These are phyloP conservation scores for Drosophila ezoana DNA, from an alignment of 2,888 invertebrate species.

Conservation along the genomic window DNA sequence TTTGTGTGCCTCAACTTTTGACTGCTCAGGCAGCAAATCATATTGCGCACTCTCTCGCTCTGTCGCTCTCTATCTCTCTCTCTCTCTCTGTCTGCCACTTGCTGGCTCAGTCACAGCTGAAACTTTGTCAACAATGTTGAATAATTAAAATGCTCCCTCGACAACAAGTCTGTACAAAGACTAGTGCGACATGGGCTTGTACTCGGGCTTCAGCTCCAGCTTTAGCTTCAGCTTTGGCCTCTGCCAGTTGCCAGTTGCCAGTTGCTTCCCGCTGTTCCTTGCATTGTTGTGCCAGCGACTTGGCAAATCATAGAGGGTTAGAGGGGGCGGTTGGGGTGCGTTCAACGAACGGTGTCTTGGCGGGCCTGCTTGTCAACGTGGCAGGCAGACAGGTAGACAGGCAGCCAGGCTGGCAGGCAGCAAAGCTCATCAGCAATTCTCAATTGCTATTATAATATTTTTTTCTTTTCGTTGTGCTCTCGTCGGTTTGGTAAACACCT, in stretches of 20 bases:
- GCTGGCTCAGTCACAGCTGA: conserved; percentile 59
- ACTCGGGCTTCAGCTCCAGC: neutral
- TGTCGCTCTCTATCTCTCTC: neutral
- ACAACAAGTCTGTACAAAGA: conserved; percentile 70
- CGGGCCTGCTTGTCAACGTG: conserved; percentile 25
- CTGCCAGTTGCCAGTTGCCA: conserved; percentile 9
- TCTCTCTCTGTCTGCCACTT: conserved; percentile 7
- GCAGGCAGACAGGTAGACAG: conserved; percentile 32
- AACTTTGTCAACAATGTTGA: conserved; percentile 83
- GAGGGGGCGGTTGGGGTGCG: neutral
- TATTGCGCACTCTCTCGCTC: conserved; percentile 52
- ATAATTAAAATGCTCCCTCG: conserved; percentile 83
- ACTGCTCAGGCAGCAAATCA: conserved; percentile 78
- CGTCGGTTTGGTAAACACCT: conserved; percentile 68
- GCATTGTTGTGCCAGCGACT: conserved; percentile 51
- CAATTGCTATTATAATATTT: conserved; percentile 81
- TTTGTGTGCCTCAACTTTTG: conserved; percentile 65
- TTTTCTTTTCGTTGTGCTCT: conserved; percentile 50
- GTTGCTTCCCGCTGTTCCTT: conserved; percentile 28
- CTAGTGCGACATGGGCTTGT: conserved; percentile 41
- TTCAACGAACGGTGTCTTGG: conserved; percentile 29
- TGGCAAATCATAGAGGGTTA: conserved; percentile 41
- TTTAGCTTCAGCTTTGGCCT: conserved; percentile 13
- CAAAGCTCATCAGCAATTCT: conserved; percentile 79
- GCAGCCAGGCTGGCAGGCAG: conserved; percentile 24